phyloP scores from a whole-genome alignment of 2,888 invertebrate genomes.

The Camptogramma bilineatum region DNA sequence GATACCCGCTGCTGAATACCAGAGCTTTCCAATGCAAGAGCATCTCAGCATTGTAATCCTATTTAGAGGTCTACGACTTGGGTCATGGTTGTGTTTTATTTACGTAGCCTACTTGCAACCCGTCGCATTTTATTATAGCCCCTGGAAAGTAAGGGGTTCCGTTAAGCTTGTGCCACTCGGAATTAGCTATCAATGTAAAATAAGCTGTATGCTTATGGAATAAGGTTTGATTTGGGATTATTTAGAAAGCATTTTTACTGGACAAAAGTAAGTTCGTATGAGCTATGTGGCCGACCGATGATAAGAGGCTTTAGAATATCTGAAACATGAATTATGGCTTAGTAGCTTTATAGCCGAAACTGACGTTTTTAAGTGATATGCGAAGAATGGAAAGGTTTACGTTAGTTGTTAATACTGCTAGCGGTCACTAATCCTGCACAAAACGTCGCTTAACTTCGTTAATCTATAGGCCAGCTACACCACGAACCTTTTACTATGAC shows the following conservation, averaged over 20 bases:
- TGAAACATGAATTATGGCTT: neutral
- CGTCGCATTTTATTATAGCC: constrained; percentile 33
- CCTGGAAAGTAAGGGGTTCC: constrained; percentile 13
- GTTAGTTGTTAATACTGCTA: too few relatives aligned
- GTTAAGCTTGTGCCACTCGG: constrained; percentile 9
- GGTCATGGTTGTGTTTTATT: constrained; percentile 34
- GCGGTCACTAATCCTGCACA: neutral
- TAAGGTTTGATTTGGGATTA: neutral
- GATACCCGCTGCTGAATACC: constrained; percentile 16
- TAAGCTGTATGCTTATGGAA: neutral
- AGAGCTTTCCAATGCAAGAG: constrained; percentile 15
- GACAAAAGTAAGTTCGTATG: neutral
- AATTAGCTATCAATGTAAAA: neutral
- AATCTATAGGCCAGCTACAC: neutral
- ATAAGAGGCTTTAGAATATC: neutral
- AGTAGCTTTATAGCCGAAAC: neutral
- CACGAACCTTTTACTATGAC: neutral
- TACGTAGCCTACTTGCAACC: constrained; percentile 28
- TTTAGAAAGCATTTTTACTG: neutral
- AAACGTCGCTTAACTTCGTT: neutral
- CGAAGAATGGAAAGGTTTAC: too few relatives aligned
- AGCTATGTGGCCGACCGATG: neutral
- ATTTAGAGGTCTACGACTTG: constrained; percentile 26
- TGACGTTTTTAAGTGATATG: neutral
- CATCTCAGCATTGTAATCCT: constrained; percentile 29